Evolutionary conservation across 2,888 invertebrate genomes (phyloP), one percentile per base, ranked within the genome.

Genomic region (Agrotis clavis): DNA sequence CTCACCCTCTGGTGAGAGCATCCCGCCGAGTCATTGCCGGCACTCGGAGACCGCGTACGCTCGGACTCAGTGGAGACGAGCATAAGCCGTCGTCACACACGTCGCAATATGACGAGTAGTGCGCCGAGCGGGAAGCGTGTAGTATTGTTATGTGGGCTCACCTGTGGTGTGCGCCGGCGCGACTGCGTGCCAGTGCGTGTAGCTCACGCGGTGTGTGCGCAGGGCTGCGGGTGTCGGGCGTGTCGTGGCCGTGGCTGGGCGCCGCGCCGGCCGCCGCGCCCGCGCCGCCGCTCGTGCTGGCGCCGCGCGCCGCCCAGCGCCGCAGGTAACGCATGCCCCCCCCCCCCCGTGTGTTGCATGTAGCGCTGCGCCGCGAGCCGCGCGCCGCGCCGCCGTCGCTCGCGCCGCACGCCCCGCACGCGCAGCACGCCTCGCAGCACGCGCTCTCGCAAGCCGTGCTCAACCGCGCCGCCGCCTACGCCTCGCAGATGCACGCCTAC

Each of bases 401-500:
- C 61, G 16, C 41, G 41, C 41, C 19, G 71, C 72, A 57, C 87
- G 82, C 97, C 97, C 92, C 75, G 81, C 96, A 59, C 79, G 81
- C 84, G 89, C 30, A 30, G 78, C 82, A 77, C 88, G 83, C 97
- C 97, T 92, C 83, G 82, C 96, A 83, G 88, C 75, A 90, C 97
- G 97, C 91, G 78, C 96, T 98, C 90, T 96, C 98, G 92, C 98
- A 98, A 97, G 98, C 98, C 98, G 96, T 97, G 98, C 94, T 92
- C 92, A 92, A 92, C 89, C 91, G 98, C 98, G 97, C 97, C 80
- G 97, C 97, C 87, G 97, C 98, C 92, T 97, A 97, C 91, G 97
- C 98, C 90, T 97, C 97, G 93, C 98, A 98, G 93, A 97, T 98
- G 95, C 98, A 98, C 97, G 98, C 98, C 92, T 99, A 98, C 96